Percentiles rank a stretch among this genome's conserved stretches.
These are phyloP conservation scores for Pseudachorutes palmiensis DNA, from an alignment of 1,140 invertebrate species.

Conservation along the genomic window DNA sequence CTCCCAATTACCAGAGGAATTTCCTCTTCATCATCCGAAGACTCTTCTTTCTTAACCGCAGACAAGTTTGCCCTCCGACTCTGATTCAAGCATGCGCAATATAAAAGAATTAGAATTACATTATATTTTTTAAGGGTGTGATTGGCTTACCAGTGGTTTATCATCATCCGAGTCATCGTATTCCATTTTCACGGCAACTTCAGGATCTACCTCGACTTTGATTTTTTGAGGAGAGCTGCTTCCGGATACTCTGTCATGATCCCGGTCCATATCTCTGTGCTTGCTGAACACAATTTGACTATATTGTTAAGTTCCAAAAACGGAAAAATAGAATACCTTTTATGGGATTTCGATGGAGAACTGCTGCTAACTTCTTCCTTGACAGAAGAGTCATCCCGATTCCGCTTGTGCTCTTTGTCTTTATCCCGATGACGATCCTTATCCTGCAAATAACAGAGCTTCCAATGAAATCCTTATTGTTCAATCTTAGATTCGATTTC, in stretches of 20 bases:
- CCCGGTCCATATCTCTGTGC: slow-evolving; percentile 36
- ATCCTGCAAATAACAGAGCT: neutral
- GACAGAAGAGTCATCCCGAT: slow-evolving; percentile 48
- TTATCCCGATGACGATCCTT: slow-evolving; percentile 36
- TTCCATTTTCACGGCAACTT: slow-evolving; percentile 23
- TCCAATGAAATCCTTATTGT: slow-evolving; percentile 44
- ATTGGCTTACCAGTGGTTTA: slow-evolving; percentile 17
- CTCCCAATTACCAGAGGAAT: slow-evolving; percentile 5
- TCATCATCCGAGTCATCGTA: slow-evolving; percentile 22
- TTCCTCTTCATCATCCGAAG: neutral
- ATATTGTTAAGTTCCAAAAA: neutral
- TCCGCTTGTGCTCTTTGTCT: slow-evolving; percentile 39
- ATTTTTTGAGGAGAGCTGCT: slow-evolving; percentile 45
- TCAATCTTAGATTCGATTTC: slow-evolving; percentile 50
- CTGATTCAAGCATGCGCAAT: too few species aligned
- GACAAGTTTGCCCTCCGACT: too few species aligned
- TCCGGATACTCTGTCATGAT: slow-evolving; percentile 50
- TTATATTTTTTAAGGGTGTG: too few species aligned
- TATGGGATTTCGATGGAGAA: neutral
- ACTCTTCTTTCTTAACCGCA: neutral
- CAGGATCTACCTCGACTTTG: slow-evolving; percentile 38
- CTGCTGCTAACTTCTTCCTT: slow-evolving; percentile 19
- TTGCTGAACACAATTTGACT: slow-evolving; percentile 14
- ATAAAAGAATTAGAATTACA: too few species aligned
- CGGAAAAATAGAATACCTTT: neutral